Conservation (phyloP, 2,797 vertebrate genomes). For the Hoplostethus atlanticus region DNA sequence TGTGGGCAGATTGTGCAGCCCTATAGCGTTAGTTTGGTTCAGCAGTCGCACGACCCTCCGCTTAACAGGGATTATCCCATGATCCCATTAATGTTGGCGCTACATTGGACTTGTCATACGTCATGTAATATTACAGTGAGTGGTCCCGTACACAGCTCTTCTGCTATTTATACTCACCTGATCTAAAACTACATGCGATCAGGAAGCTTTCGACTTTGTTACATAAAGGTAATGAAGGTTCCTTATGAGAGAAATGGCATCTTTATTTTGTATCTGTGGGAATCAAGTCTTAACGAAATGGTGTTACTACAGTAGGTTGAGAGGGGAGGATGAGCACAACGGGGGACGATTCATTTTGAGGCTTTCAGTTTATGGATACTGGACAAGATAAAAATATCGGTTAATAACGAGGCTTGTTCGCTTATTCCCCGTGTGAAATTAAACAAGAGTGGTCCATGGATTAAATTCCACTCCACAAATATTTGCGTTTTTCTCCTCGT, state of each 20-base stretch:
- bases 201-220: not conserved
- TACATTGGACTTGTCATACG: not conserved
- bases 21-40: constrained; percentile 17
- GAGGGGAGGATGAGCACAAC: not conserved
- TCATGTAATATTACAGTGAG: not conserved
- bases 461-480: constrained; percentile 31
- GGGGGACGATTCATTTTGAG: not conserved
- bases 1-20: not conserved
- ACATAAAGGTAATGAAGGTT: not conserved
- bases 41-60: constrained; percentile 34
- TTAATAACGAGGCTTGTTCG: constrained; percentile 18
- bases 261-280: not conserved
- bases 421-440: constrained; percentile 30
- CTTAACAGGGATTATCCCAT: constrained; percentile 56
- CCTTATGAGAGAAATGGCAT: not conserved
- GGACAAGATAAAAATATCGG: constrained; percentile 14
- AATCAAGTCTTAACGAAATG: not conserved
- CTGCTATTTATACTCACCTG: not conserved
- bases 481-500: constrained; percentile 52
- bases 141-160: not conserved
- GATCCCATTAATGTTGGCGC: constrained; percentile 61
- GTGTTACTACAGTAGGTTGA: not conserved
- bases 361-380: constrained; percentile 6
- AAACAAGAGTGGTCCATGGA: constrained; percentile 17
- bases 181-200: not conserved